Evolutionary conservation across 2,797 vertebrate species (phyloP).

Genomic region (Anomalospiza imberbis): DNA sequence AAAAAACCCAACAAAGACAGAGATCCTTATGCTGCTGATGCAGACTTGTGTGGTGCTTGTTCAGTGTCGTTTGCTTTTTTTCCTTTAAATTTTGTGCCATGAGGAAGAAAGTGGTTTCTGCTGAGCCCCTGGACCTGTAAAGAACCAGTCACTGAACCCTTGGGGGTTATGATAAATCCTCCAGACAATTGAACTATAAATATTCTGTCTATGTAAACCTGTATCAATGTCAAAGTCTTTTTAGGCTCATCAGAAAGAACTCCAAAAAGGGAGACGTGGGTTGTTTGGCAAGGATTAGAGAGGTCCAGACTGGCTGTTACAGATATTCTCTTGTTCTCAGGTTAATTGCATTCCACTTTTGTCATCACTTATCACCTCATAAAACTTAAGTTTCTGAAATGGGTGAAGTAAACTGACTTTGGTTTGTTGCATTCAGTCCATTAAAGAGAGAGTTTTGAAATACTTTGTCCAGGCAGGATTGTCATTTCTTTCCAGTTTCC

Average conservation of each 20-base stretch:
- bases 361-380: not conserved
- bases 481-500: not conserved
- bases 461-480: not conserved
- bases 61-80: not conserved
- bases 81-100: not conserved
- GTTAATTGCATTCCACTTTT: not conserved
- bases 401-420: not conserved
- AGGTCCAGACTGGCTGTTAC: not conserved
- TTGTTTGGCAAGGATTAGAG: not conserved
- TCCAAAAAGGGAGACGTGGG: not conserved
- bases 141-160: not conserved
- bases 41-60: not conserved
- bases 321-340: not conserved
- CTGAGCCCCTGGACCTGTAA: not conserved
- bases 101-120: not conserved
- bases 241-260: not conserved
- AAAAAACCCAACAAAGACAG: not conserved
- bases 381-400: not conserved
- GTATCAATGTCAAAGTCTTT: not conserved
- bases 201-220: not conserved
- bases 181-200: not conserved
- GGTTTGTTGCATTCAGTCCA: not conserved
- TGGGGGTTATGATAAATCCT: not conserved
- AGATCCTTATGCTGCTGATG: accelerated
- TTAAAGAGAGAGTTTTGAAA: not conserved